These are phyloP conservation scores for Melinopterus prodromus DNA, from an alignment of 2,888 invertebrate genomes.

Conservation along the genomic window DNA sequence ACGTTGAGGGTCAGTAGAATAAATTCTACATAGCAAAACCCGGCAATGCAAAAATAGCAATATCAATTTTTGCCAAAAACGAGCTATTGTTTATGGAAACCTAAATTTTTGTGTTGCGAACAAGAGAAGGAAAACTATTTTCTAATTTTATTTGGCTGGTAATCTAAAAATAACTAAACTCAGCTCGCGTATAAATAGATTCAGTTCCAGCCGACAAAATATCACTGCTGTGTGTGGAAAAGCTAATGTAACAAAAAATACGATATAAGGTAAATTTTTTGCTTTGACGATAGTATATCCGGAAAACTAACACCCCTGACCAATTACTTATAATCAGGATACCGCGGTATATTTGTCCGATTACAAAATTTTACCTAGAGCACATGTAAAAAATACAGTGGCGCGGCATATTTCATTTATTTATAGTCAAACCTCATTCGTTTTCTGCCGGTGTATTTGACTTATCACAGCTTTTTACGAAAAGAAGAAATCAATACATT, in stretches of 20 bases:
- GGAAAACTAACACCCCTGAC: not conserved
- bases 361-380: not conserved
- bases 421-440: not conserved
- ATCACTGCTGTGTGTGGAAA: constrained; percentile 52
- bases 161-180: constrained; percentile 46
- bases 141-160: constrained; percentile 46
- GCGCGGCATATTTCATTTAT: not conserved
- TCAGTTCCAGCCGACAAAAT: constrained; percentile 53
- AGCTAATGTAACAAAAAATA: constrained; percentile 39
- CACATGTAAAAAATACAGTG: not conserved
- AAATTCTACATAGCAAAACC: not conserved
- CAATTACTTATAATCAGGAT: not conserved
- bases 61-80: not conserved
- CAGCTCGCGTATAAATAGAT: constrained; percentile 56
- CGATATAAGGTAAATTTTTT: constrained; percentile 37
- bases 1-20: too few species aligned
- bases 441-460: not conserved
- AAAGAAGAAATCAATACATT: constrained; percentile 31
- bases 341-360: not conserved
- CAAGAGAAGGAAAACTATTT: constrained; percentile 22
- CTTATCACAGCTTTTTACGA: not conserved
- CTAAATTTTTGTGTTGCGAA: not conserved
- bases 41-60: not conserved
- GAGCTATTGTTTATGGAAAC: not conserved
- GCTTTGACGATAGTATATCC: constrained; percentile 6